Evolutionary conservation across 2,797 vertebrate genomes (phyloP), one percentile per base, ranked within the genome.

Genomic region (Melanotaenia pygmaea): DNA sequence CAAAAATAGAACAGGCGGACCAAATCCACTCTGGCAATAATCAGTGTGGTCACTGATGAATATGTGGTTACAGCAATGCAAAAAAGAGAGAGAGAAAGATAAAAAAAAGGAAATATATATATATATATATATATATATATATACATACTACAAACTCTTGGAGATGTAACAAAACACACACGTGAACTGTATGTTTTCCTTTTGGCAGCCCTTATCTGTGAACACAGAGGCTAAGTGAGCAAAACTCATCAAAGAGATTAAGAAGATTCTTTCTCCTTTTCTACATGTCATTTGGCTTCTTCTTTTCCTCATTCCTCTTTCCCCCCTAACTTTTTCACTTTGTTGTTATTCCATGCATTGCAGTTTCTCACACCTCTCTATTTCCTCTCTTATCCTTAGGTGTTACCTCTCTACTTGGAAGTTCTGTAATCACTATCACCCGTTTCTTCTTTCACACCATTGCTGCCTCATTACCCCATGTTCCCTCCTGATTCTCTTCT

Each of bases 181-280:
- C 53, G 34, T 35, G 34, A 18, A 34, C 59, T 80, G 32, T n/a
- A 70, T 18, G 28, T 66, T 43, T 77, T 67, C 64, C 62, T 67
- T 67, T 43, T n/a, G 14, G 2, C n/a, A 40, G 43, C 24, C 40
- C 61, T 81, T 43, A 61, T 72, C 70, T 60, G 59, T 57, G 67
- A 47, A 10, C 65, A 73, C 50, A 47, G 26, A 72, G 58, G 37
- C 3, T 43, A 50, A 59, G 22, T 24, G n/a, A 32, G 43, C 37
- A 45, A 45, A 66, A 71, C n/a, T 22, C 20, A 14, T 65, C 57
- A 40, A 56, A 26, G 37, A 61, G 63, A 81, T 79, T 73, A 84
- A 87, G 66, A 50, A 38, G 67, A 63, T 64, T 59, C 50, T 59
- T 72, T 71, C n/a, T 71, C 47, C 60, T 30, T 69, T 59, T 62